A percentile compares a stretch with the other conserved stretches of the same genome.
Evolutionary conservation across 2,113 vertebrate genomes (phyloP).

Genomic region (Eulemur rufifrons): DNA sequence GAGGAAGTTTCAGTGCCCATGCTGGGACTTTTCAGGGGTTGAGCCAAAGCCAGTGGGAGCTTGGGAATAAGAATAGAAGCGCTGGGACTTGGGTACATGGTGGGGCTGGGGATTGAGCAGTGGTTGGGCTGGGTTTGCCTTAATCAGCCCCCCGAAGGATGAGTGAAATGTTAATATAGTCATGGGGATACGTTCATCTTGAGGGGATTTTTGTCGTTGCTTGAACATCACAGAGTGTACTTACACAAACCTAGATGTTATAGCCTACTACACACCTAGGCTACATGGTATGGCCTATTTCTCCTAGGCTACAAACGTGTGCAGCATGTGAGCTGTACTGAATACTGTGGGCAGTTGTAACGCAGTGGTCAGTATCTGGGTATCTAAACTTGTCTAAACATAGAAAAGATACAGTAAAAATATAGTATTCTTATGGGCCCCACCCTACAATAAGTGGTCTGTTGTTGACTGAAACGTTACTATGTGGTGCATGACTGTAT

Average conservation of each 20-base stretch:
- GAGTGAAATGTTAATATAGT: background rate
- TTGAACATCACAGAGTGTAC: background rate
- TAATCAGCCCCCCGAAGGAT: background rate
- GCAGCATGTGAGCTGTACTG: background rate
- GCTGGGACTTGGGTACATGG: background rate
- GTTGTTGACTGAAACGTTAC: background rate
- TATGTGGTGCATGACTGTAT: background rate
- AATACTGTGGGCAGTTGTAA: background rate
- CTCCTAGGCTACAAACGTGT: background rate
- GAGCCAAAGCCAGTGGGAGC: background rate
- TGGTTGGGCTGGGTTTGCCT: background rate
- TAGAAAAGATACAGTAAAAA: background rate
- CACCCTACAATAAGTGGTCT: background rate
- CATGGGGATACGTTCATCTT: background rate
- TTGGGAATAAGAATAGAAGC: background rate
- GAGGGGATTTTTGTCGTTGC: background rate
- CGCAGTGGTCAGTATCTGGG: background rate
- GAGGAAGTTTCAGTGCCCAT: background rate
- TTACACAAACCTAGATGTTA: background rate
- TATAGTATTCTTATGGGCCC: background rate
- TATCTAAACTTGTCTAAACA: background rate
- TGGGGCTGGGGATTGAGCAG: background rate
- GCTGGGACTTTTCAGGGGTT: background rate
- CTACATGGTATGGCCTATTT: background rate
- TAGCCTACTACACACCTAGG: background rate